Base-by-base conservation (phyloP, 2,888 invertebrate species). In the Latrodectus hesperus region DNA sequence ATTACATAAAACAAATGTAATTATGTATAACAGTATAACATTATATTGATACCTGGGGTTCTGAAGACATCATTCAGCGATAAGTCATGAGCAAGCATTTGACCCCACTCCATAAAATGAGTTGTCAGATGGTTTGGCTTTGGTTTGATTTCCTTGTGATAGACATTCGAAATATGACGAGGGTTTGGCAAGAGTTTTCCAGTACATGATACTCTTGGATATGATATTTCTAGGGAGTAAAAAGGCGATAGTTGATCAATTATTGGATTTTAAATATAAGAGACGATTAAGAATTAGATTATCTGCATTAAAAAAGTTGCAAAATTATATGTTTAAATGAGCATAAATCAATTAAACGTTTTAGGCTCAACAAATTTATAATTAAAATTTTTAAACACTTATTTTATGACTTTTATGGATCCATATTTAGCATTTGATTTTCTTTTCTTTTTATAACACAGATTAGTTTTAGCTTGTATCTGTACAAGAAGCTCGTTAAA, bases 171-270 rank as follows among this genome's bases (percentile, higher is more conserved):
- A 65, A 98, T 94, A 0, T 95, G 93, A 67, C 98, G 94, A 0
- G 98, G 97, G 60, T 97, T 97, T 0, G 98, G 98, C 52, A 98
- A 93, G 0, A 95, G 94, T 0, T 93, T 93, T 9, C 97, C 97
- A 0, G 85, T 85, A 9, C 88, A 87, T 0, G 90, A 89, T 4
- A 88, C 76, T 71, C 90, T 76, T 9, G 90, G 88, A 22, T 84
- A 49, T 67, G 89, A 65, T 53, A 87, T 84, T 70, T 75, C 88
- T 88, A 53, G 9, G 11, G 11, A 60, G 8, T 16, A 55, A 65
- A 73, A 68, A 11, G 11, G 1, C 9, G 22, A 14, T 68, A 38
- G 38, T 38, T 38, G 0, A 6, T 38, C 38, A 38, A 38, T 38
- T 38, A 38, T 38, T 38, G 38, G 38, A 38, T 38, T 38, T 38